Conservation (phyloP, 2,888 invertebrate genomes). For the Lypha dubia region DNA sequence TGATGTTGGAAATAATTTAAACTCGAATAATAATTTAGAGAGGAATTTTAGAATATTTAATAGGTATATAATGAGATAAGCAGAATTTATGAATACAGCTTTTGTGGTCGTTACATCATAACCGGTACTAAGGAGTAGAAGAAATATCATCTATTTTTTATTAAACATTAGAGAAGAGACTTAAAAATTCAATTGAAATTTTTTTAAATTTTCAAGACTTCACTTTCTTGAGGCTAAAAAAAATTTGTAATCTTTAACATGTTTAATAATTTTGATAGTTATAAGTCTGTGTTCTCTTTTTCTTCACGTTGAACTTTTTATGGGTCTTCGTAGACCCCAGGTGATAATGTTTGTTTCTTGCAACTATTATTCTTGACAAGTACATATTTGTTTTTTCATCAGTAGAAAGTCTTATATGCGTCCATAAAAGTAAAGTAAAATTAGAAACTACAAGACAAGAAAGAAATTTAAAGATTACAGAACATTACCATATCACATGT, state of each 20-base stretch:
- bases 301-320: neutral
- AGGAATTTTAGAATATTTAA: too few species aligned
- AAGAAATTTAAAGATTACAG: conserved; percentile 55
- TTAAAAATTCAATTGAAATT: too few species aligned
- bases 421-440: conserved; percentile 18
- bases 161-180: too few species aligned
- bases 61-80: too few species aligned
- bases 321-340: conserved; percentile 17
- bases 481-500: conserved; percentile 64
- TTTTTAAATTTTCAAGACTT: too few species aligned
- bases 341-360: conserved; percentile 26
- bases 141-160: too few species aligned
- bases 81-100: too few species aligned
- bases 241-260: neutral
- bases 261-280: neutral
- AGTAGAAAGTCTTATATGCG: conserved; percentile 17
- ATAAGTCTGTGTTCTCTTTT: neutral
- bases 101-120: too few species aligned
- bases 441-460: neutral
- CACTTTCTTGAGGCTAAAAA: too few species aligned
- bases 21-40: too few species aligned
- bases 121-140: too few species aligned
- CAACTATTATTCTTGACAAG: conserved; percentile 28
- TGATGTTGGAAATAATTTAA: too few species aligned
- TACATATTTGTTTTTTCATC: neutral